Base-by-base conservation (phyloP, 2,888 invertebrate species). In the Caenorhabditis sp. region DNA sequence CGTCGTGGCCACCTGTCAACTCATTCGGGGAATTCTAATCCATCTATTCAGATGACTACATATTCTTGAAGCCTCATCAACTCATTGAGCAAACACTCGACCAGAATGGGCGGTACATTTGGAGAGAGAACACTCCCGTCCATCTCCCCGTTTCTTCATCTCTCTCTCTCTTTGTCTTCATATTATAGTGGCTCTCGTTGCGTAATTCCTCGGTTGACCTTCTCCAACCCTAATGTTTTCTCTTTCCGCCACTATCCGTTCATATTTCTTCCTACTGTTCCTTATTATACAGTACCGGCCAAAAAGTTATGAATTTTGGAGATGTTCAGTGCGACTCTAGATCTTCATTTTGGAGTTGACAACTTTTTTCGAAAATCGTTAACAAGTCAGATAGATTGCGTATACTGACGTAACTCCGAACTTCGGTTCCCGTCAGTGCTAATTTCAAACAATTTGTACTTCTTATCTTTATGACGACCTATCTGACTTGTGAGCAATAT, bases 201-300 rank as follows among this genome's bases (percentile, higher is more conserved):
- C 68, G 68, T 68, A 68, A 68, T 68, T 68, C 54, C 68, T 68
- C 49, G 51, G 51, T 68, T 68, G 68, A 68, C 68, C 49, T 66
- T 19, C 54, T n/a, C n/a, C n/a, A n/a, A n/a, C 38, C 6, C 63
- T 44, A 14, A 47, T 64, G 49, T 51, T 51, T n/a, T 66, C 49
- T 66, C n/a, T 64, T 64, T 66, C 51, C 49, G 66, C 28, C 19
- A 51, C n/a, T 66, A 31, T 51, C 49, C 51, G 12, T 66, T 35
- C 35, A 28, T 28, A 26, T 28, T 47, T 28, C 8, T 22, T 19
- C 22, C 22, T 14, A 61, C 14, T 10, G 41, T 44, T 63, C 41
- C 14, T 63, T 44, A 63, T n/a, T n/a, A n/a, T n/a, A n/a, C n/a
- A n/a, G n/a, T n/a, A n/a, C n/a, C n/a, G n/a, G n/a, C n/a, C n/a